phyloP scores from a whole-genome alignment of 1,140 invertebrate species.

The Platorchestia sp. region DNA sequence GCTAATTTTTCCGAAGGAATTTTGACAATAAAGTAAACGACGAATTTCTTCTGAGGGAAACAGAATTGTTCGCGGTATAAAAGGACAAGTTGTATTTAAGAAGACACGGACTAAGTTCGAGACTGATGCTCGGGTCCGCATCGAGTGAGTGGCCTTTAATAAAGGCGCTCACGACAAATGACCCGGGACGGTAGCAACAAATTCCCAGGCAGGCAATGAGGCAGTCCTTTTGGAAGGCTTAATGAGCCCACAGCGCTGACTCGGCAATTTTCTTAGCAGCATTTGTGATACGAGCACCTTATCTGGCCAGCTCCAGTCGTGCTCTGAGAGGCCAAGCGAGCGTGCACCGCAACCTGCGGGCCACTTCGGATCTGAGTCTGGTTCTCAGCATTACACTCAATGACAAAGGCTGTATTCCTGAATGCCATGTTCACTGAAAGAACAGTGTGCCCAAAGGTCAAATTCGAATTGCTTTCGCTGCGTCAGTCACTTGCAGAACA shows the following conservation, averaged over 20 bases:
- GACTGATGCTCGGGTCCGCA: background rate
- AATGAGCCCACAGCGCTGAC: background rate
- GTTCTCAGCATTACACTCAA: background rate
- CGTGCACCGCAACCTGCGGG: background rate
- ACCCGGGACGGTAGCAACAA: background rate
- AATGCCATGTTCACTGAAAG: background rate
- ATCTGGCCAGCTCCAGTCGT: background rate
- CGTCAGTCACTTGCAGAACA: background rate
- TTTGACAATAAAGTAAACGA: background rate
- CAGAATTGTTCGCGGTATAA: background rate
- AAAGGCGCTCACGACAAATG: background rate
- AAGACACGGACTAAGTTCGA: background rate
- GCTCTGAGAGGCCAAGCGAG: background rate
- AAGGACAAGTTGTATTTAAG: background rate
- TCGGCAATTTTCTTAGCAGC: background rate
- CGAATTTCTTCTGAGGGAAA: background rate
- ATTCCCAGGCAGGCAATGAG: background rate
- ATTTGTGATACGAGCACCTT: background rate
- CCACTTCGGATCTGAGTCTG: background rate
- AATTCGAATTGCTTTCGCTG: background rate
- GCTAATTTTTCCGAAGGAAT: background rate
- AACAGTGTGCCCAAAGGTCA: background rate
- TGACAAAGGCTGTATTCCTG: background rate
- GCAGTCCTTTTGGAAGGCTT: background rate
- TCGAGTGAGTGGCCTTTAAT: background rate